phyloP scores from a whole-genome alignment of 2,888 invertebrate species.

The Rhagonycha lutea region DNA sequence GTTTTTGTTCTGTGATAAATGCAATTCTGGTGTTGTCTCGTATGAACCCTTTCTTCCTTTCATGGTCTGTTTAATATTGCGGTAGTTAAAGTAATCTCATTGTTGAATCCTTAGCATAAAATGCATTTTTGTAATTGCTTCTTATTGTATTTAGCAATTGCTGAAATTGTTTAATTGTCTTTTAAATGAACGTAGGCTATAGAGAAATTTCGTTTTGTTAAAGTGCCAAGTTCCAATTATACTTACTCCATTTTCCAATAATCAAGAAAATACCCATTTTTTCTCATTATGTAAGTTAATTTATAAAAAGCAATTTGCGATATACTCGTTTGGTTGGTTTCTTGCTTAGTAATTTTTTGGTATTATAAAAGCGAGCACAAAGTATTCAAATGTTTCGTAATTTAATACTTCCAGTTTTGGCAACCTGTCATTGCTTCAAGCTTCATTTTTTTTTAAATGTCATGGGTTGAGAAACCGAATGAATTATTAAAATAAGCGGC shows the following conservation, averaged over 20 bases:
- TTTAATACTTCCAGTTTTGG: constrained; percentile 13
- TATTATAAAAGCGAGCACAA: background rate
- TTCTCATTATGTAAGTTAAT: background rate
- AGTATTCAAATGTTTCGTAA: constrained; percentile 6
- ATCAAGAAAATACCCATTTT: background rate
- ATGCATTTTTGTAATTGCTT: background rate
- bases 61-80: constrained; percentile 4
- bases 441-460: constrained; percentile 9
- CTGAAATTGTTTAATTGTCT: background rate
- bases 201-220: background rate
- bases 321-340: background rate
- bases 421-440: constrained; percentile 9
- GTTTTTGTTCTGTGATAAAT: background rate
- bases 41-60: constrained; percentile 3
- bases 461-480: constrained; percentile 17
- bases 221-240: background rate
- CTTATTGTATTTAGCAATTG: background rate
- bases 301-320: background rate
- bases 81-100: constrained; percentile 1
- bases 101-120: background rate
- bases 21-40: background rate
- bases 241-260: background rate
- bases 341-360: background rate
- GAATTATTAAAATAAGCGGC: constrained; percentile 9
- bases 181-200: background rate